Conservation (phyloP, 2,113 vertebrate genomes). For the Aspidoscelis tigris region DNA sequence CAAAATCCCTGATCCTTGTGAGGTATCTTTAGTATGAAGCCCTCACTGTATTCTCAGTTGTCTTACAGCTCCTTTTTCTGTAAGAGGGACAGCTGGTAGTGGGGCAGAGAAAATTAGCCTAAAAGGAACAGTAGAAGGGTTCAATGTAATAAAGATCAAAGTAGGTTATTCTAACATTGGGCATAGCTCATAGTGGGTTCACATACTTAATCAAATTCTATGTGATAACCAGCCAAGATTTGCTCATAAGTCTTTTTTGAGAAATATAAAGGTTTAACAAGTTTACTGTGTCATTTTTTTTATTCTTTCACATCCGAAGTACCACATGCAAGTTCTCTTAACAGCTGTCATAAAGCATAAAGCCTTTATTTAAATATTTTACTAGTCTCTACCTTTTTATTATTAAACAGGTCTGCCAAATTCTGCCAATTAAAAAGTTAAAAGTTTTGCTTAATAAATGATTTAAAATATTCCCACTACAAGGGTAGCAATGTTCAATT, state of each 20-base stretch:
- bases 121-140: no score
- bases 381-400: neutral
- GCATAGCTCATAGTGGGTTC: neutral
- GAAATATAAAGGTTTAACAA: neutral
- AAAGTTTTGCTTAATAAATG: no score
- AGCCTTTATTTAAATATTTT: neutral
- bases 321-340: neutral
- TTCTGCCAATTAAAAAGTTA: neutral
- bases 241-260: neutral
- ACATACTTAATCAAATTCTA: neutral
- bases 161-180: no score
- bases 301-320: neutral
- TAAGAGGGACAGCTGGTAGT: no score
- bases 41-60: no score
- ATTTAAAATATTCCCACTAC: neutral
- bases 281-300: neutral
- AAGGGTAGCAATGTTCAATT: neutral
- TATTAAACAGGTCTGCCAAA: neutral
- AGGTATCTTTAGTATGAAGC: no score
- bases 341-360: neutral
- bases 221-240: neutral
- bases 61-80: no score
- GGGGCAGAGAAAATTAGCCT: no score
- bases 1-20: no score
- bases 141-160: no score